Conservation (phyloP, 2,888 invertebrate genomes). For the Drosophila kuntzei region DNA sequence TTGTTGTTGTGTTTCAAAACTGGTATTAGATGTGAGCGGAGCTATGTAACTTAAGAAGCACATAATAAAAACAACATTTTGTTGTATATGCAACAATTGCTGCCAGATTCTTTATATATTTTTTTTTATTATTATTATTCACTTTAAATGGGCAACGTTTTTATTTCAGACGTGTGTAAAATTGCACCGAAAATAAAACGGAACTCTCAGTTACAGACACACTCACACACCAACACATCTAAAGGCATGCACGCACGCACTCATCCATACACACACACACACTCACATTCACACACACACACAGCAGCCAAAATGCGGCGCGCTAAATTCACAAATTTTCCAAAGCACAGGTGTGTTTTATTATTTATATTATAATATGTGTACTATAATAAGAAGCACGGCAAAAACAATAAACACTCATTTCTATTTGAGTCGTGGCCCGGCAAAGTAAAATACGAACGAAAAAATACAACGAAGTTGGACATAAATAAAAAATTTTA, state of each 20-base stretch:
- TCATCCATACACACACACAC: slow-evolving; percentile 16
- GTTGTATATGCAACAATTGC: slow-evolving; percentile 21
- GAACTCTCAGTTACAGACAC: slow-evolving; percentile 36
- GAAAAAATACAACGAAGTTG: neutral
- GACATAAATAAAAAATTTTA: neutral
- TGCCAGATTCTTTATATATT: slow-evolving; percentile 9
- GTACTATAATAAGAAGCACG: slow-evolving; percentile 23
- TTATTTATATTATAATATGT: slow-evolving; percentile 21
- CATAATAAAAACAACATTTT: slow-evolving; percentile 37
- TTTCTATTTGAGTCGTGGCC: slow-evolving; percentile 9
- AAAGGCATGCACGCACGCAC: slow-evolving; percentile 29
- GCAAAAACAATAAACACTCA: slow-evolving; percentile 37
- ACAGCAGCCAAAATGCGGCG: slow-evolving; percentile 37
- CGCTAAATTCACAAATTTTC: slow-evolving; percentile 45
- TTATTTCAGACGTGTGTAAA: slow-evolving; percentile 37
- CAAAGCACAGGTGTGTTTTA: slow-evolving; percentile 46
- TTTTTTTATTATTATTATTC: slow-evolving; percentile 48
- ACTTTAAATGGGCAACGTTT: slow-evolving; percentile 46
- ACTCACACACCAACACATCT: slow-evolving; percentile 19
- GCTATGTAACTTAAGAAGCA: slow-evolving; percentile 47
- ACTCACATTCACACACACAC: slow-evolving; percentile 14
- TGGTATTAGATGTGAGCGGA: slow-evolving; percentile 50
- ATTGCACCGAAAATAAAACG: slow-evolving; percentile 50
- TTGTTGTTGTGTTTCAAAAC: slow-evolving; percentile 44
- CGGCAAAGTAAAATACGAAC: slow-evolving; percentile 18